Base-by-base conservation (phyloP, 2,113 vertebrate genomes). In the Hippolais icterina region DNA sequence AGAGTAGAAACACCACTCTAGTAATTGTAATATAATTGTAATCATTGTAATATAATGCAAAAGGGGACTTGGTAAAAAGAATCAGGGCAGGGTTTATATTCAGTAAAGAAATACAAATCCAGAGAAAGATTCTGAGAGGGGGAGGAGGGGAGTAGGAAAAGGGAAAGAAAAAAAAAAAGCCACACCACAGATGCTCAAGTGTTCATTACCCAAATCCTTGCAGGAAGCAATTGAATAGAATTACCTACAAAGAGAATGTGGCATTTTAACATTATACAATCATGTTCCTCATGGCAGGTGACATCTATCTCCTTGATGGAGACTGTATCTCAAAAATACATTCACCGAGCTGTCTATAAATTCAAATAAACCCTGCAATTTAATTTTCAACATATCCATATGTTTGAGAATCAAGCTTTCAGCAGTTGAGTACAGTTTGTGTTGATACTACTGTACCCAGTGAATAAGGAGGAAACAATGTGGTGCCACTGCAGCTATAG, bases 351-450 rank as follows among this genome's bases (percentile, higher is more conserved):
- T 97, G 95, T 97, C 97, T 97, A 97, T 97, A 97, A 97, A 97
- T 97, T 97, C 96, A 97, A 97, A 97, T 97, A 97, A 97, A 97
- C 97, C 96, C 97, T 96, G 96, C 97, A 97, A 97, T 97, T 97
- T 97, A 97, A 97, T 97, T 96, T 97, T 97, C 97, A 97, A 96
- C 96, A 96, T 97, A 97, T 97, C 96, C 95, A 97, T 97, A 97
- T 95, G 96, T 97, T 93, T 96, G 93, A 97, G 97, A 97, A 97
- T 91, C 91, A 96, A 96, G 96, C 94, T 92, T 94, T 97, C 95
- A 94, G 91, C 90, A 87, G 88, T 33, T 93, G 78, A 91, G 95
- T 92, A 91, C 92, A 93, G 96, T 96, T 97, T 96, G 97, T 97
- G 93, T 97, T 97, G 96, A 96, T 95, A 96, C 93, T 93, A 93